A percentile compares a stretch with the other conserved stretches of the same genome.
phyloP scores from a whole-genome alignment of 2,797 vertebrate genomes.

The Melanitta fusca region DNA sequence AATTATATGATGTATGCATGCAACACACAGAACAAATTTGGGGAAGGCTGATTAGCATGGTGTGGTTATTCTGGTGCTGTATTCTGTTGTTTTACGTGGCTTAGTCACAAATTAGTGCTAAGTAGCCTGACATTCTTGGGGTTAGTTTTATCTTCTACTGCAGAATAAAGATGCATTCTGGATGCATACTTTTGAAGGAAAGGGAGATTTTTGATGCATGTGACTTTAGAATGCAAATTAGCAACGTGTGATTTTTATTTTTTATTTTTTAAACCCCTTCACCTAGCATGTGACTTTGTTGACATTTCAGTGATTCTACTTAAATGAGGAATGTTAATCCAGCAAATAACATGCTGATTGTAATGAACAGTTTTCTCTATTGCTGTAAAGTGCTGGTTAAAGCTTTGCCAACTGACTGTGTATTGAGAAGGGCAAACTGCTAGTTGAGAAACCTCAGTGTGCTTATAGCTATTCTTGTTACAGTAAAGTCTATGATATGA shows the following conservation, averaged over 20 bases:
- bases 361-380: not conserved
- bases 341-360: not conserved
- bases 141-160: not conserved
- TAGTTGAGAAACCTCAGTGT: not conserved
- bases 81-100: not conserved
- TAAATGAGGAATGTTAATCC: not conserved
- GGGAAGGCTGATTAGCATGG: not conserved
- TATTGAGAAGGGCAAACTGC: not conserved
- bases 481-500: not conserved
- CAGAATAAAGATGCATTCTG: not conserved
- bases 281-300: rapidly evolving
- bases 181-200: not conserved
- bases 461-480: not conserved
- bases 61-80: not conserved
- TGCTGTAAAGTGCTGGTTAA: not conserved
- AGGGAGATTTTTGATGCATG: not conserved
- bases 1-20: not conserved
- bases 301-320: not conserved
- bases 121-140: not conserved
- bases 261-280: not conserved
- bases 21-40: not conserved
- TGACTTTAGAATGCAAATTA: not conserved
- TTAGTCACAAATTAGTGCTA: not conserved
- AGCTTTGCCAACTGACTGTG: not conserved
- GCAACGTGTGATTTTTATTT: not conserved